A percentile compares a stretch with the other conserved stretches of the same genome.
Conservation (phyloP, 2,113 vertebrate species). For the Mohoua ochrocephala region DNA sequence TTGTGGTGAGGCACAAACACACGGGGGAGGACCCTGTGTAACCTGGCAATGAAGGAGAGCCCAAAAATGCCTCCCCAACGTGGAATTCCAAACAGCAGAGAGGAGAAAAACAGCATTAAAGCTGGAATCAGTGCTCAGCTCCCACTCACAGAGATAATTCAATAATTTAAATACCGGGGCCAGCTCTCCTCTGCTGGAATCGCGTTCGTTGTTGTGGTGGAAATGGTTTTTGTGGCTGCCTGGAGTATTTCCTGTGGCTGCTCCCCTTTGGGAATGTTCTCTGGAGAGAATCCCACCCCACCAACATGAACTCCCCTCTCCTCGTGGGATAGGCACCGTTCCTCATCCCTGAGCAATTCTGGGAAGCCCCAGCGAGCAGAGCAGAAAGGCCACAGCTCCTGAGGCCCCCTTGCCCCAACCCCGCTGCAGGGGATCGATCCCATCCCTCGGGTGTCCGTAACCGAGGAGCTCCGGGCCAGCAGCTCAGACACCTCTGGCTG, state of each 20-base stretch:
- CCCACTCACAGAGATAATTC: not conserved
- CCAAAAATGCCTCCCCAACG: not conserved
- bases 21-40: not conserved
- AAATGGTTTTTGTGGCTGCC: not conserved
- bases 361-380: not conserved
- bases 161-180: not conserved
- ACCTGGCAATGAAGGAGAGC: not conserved
- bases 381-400: not conserved
- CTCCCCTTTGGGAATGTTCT: not conserved
- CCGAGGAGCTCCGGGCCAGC: not conserved
- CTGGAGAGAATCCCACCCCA: not conserved
- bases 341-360: not conserved
- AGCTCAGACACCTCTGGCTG: not conserved
- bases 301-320: not conserved
- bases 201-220: not conserved
- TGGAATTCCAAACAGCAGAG: not conserved
- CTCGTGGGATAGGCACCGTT: not conserved
- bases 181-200: not conserved
- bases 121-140: not conserved
- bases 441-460: not conserved
- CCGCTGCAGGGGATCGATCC: not conserved
- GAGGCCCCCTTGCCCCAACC: not conserved
- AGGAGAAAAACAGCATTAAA: not conserved
- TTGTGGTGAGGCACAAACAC: not conserved
- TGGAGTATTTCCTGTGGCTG: not conserved